These are phyloP conservation scores for Drosophila algonquin DNA, from an alignment of 2,888 invertebrate genomes.

Conservation along the genomic window DNA sequence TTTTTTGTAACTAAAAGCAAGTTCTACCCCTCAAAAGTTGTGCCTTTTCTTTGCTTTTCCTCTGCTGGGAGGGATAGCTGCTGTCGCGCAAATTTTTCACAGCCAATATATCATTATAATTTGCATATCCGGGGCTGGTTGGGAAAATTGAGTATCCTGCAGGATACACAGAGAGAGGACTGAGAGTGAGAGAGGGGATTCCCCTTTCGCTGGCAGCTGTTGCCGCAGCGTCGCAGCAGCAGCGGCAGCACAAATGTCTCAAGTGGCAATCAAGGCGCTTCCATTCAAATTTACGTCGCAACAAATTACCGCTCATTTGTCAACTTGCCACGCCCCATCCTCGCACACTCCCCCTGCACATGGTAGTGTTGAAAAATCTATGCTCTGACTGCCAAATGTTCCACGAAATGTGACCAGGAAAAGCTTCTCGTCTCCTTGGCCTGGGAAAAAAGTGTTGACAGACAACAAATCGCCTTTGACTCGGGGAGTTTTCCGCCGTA, in stretches of 20 bases:
- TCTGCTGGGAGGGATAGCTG: constrained; percentile 43
- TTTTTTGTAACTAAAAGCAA: constrained; percentile 22
- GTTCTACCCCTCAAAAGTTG: constrained; percentile 30
- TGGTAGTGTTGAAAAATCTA: constrained; percentile 78
- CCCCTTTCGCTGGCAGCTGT: constrained; percentile 72
- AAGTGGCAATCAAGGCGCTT: constrained; percentile 83
- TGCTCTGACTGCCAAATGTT: constrained; percentile 67
- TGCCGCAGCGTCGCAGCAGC: constrained; percentile 64
- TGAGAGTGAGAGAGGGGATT: constrained; percentile 31
- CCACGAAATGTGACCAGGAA: constrained; percentile 65
- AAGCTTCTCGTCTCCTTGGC: neutral
- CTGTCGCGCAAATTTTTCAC: constrained; percentile 73
- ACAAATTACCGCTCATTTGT: constrained; percentile 83
- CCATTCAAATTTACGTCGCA: constrained; percentile 82
- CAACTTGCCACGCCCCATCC: constrained; percentile 65
- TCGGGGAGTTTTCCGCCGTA: constrained; percentile 22
- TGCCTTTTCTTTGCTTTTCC: constrained; percentile 30
- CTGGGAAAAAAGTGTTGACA: constrained; percentile 61
- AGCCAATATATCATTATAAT: constrained; percentile 82
- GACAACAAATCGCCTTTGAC: constrained; percentile 56
- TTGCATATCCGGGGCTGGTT: constrained; percentile 69
- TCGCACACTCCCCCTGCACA: neutral
- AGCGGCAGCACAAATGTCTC: constrained; percentile 76
- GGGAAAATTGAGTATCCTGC: constrained; percentile 70
- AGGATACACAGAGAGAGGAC: constrained; percentile 6